A percentile compares a stretch with the other conserved stretches of the same genome.
Evolutionary conservation across 2,797 vertebrate genomes (phyloP).

Genomic region (Lithobates sylvaticus): DNA sequence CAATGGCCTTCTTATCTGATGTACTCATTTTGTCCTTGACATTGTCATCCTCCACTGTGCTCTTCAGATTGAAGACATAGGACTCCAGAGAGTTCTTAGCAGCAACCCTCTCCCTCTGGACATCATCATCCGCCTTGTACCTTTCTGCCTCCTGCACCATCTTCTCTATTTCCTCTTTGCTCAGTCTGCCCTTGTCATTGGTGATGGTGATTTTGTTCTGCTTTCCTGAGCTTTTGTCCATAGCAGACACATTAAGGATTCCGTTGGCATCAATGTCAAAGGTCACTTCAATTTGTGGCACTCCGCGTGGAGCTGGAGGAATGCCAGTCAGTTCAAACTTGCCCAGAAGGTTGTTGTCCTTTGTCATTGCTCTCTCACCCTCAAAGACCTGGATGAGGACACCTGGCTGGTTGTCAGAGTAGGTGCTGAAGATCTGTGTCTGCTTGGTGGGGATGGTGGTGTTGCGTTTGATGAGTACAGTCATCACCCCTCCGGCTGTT

Average conservation of each 20-base stretch:
- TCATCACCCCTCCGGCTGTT: conserved; percentile 80
- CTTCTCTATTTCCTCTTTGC: conserved; percentile 74
- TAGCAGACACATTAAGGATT: conserved; percentile 71
- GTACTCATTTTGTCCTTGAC: conserved; percentile 69
- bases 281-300: conserved; percentile 79
- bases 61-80: conserved; percentile 74
- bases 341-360: conserved; percentile 80
- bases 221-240: conserved; percentile 70
- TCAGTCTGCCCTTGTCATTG: conserved; percentile 66
- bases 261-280: conserved; percentile 79
- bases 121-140: conserved; percentile 65
- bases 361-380: conserved; percentile 81
- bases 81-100: conserved; percentile 73
- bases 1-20: conserved; percentile 62
- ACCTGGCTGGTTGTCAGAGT: conserved; percentile 78
- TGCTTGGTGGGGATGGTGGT: conserved; percentile 81
- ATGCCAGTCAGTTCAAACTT: conserved; percentile 78
- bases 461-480: conserved; percentile 77
- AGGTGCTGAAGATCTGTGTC: conserved; percentile 81
- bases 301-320: conserved; percentile 74
- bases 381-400: conserved; percentile 79
- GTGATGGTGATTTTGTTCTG: conserved; percentile 66
- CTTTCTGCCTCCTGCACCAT: conserved; percentile 65
- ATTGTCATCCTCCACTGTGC: conserved; percentile 68
- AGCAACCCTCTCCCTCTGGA: conserved; percentile 69